These are phyloP conservation scores for Branchipolynoe longqiensis DNA, from an alignment of 2,888 invertebrate genomes.

Conservation along the genomic window DNA sequence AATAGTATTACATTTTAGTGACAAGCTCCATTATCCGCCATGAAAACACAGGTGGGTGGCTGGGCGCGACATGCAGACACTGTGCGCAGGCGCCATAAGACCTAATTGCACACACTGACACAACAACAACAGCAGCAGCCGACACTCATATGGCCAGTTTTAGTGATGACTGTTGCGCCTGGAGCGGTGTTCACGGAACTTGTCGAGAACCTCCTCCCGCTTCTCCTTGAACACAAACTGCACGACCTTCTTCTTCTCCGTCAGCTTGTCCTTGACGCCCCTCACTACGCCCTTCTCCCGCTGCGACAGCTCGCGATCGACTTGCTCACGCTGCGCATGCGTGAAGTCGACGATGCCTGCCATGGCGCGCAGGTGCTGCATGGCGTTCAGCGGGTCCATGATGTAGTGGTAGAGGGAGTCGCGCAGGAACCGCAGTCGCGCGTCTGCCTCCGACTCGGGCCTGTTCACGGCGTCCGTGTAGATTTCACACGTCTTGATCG, in stretches of 20 bases:
- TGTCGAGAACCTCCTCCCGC: slow-evolving; percentile 29
- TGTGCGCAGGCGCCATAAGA: too few relatives aligned
- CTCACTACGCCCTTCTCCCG: slow-evolving; percentile 39
- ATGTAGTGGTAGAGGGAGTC: slow-evolving; percentile 79
- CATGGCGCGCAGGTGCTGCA: slow-evolving; percentile 76
- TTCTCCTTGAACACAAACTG: slow-evolving; percentile 55
- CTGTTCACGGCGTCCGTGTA: slow-evolving; percentile 74
- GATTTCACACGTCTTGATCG: slow-evolving; percentile 72
- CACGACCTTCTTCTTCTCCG: slow-evolving; percentile 44
- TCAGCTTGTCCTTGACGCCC: slow-evolving; percentile 32
- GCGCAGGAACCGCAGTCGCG: slow-evolving; percentile 75
- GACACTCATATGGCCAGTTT: background rate
- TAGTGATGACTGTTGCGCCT: slow-evolving; percentile 49
- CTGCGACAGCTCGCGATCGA: slow-evolving; percentile 67
- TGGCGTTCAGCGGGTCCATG: slow-evolving; percentile 70
- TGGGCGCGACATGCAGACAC: too few relatives aligned
- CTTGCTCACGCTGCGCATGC: slow-evolving; percentile 73
- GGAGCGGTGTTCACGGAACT: slow-evolving; percentile 12
- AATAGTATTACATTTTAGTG: too few relatives aligned
- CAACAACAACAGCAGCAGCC: too few relatives aligned
- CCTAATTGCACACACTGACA: too few relatives aligned
- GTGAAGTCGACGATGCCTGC: slow-evolving; percentile 77
- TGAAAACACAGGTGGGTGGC: too few relatives aligned
- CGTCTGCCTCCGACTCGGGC: slow-evolving; percentile 76
- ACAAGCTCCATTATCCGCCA: too few relatives aligned